Percentiles rank a stretch among this genome's conserved stretches.
Evolutionary conservation across 2,797 vertebrate species (phyloP).

Genomic region (Amblyraja radiata): DNA sequence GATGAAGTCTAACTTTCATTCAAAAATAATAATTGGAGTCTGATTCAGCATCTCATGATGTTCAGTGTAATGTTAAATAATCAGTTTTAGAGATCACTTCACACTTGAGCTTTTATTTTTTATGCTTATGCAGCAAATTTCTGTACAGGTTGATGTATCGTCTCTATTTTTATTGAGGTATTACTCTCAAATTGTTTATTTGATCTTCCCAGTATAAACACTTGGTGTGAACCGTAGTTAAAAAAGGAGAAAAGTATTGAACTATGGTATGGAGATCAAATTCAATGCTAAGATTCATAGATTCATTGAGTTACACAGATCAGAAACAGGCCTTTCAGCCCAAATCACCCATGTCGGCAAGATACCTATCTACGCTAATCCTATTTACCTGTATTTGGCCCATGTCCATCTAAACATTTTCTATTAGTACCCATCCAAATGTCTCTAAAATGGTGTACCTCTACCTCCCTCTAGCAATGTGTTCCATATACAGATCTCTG

Average conservation of each 20-base stretch:
- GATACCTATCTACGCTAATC: no score
- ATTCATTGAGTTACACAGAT: no score
- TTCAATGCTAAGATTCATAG: no score
- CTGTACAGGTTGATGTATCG: neutral
- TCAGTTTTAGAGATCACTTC: neutral
- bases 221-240: neutral
- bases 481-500: no score
- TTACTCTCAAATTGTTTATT: neutral
- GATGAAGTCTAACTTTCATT: neutral
- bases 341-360: no score
- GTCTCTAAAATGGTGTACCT: no score
- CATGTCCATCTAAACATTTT: no score
- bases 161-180: neutral
- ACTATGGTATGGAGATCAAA: neutral
- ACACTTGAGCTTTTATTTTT: neutral
- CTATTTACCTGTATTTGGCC: no score
- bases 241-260: neutral
- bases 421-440: no score
- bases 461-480: no score
- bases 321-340: no score
- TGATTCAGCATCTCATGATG: neutral
- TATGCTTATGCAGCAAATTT: neutral
- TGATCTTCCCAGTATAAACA: neutral
- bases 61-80: neutral
- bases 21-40: neutral